phyloP scores from a whole-genome alignment of 2,113 vertebrate species.

The Bucco capensis region DNA sequence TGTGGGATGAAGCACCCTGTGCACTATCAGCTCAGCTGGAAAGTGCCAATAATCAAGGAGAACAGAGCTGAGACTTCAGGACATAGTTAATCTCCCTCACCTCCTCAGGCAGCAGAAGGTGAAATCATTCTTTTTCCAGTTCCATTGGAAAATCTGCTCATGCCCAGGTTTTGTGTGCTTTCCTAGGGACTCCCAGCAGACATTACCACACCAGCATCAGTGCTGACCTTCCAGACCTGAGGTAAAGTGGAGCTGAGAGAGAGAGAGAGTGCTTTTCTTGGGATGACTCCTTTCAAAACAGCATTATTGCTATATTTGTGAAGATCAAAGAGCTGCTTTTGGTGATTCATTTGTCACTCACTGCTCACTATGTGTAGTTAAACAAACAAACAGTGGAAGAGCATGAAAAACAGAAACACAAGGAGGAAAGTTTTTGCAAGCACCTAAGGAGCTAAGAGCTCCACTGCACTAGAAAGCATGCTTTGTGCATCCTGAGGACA shows the following conservation, averaged over 20 bases:
- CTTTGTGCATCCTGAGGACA: background rate
- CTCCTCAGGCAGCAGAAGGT: background rate
- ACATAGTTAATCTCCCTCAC: background rate
- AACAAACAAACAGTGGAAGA: background rate
- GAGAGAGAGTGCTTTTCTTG: background rate
- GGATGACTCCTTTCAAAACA: background rate
- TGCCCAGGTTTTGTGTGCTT: slow-evolving; percentile 39
- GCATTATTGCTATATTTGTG: background rate
- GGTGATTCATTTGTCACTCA: background rate
- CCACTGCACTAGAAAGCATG: background rate
- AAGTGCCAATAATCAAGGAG: background rate
- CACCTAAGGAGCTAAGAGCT: background rate
- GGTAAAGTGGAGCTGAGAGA: background rate
- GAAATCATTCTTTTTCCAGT: slow-evolving; percentile 56
- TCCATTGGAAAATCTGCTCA: slow-evolving; percentile 23
- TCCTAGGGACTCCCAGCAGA: background rate
- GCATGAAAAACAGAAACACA: background rate
- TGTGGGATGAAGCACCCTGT: background rate
- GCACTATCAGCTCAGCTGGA: background rate
- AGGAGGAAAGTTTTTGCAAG: background rate
- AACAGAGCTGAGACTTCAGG: background rate
- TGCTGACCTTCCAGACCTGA: slow-evolving; percentile 22
- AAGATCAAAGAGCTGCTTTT: background rate
- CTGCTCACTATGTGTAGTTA: background rate
- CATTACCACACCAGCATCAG: background rate